These are phyloP conservation scores for Megamerina dolium DNA, from an alignment of 2,888 invertebrate species.

Conservation along the genomic window DNA sequence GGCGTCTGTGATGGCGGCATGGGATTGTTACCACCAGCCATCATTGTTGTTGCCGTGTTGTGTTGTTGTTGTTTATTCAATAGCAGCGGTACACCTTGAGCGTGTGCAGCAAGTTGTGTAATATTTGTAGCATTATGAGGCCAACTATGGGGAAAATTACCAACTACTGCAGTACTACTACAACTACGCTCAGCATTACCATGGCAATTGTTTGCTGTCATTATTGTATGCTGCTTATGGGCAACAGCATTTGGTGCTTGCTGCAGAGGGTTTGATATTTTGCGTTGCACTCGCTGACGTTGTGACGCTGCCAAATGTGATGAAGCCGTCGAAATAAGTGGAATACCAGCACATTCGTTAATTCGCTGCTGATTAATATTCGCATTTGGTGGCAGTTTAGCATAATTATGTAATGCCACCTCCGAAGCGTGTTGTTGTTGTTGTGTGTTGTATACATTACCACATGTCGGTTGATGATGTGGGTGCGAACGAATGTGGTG, in stretches of 20 bases:
- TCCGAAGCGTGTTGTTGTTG: constrained; percentile 4
- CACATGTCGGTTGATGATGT: too few species aligned
- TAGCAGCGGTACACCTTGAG: constrained; percentile 79
- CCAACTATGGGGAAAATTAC: neutral
- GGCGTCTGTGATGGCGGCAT: constrained; percentile 18
- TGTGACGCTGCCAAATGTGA: constrained; percentile 45
- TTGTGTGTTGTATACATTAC: too few species aligned
- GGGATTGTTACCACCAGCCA: neutral
- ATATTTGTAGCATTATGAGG: constrained; percentile 42
- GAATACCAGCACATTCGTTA: constrained; percentile 73
- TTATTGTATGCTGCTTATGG: constrained; percentile 7
- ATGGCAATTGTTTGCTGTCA: neutral
- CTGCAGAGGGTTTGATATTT: constrained; percentile 18
- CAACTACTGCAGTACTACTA: neutral
- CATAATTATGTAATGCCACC: constrained; percentile 28
- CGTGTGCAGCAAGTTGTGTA: constrained; percentile 72
- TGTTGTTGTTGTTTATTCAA: constrained; percentile 41
- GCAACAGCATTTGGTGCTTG: neutral
- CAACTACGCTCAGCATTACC: neutral
- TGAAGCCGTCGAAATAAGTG: constrained; percentile 72
- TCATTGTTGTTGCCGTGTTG: neutral
- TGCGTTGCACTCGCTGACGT: constrained; percentile 47
- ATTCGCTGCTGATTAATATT: constrained; percentile 41
- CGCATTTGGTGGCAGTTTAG: constrained; percentile 24
- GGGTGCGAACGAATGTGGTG: neutral